phyloP scores from a whole-genome alignment of 2,888 invertebrate species.

The Liopterus haemorrhoidalis region DNA sequence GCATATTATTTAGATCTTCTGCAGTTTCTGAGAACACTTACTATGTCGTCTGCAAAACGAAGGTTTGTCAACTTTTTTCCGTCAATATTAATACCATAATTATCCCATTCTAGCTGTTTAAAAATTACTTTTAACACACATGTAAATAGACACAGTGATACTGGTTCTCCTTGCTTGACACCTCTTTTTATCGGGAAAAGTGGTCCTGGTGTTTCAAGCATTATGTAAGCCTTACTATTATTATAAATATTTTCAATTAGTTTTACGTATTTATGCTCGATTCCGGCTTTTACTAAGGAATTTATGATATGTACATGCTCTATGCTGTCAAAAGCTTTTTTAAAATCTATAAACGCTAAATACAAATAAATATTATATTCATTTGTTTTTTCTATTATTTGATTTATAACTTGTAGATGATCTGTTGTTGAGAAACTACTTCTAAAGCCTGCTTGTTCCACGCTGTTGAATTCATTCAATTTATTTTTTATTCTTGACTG shows the following conservation, averaged over 20 bases:
- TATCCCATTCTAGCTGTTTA: too few species aligned
- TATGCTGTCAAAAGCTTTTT: slow-evolving; percentile 9
- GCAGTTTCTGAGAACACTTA: too few species aligned
- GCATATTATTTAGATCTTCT: too few species aligned
- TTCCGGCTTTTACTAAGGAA: slow-evolving; percentile 1
- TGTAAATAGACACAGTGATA: too few species aligned
- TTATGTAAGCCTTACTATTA: background rate
- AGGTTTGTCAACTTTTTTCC: too few species aligned
- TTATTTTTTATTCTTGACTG: too few species aligned
- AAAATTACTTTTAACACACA: too few species aligned
- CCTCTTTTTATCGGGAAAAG: too few species aligned
- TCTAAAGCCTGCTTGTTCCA: slow-evolving; percentile 1
- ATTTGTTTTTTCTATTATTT: slow-evolving; percentile 2
- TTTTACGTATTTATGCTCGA: slow-evolving; percentile 9
- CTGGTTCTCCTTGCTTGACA: too few species aligned
- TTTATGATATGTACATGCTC: slow-evolving; percentile 7
- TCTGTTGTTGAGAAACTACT: slow-evolving; percentile 5
- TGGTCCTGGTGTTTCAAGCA: slow-evolving; percentile 1
- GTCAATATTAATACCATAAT: too few species aligned
- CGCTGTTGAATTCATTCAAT: background rate
- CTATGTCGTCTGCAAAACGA: too few species aligned
- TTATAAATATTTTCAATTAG: slow-evolving; percentile 1
- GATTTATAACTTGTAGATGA: slow-evolving; percentile 7
- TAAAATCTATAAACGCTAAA: slow-evolving; percentile 1
- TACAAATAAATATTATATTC: slow-evolving; percentile 3